Evolutionary conservation across 2,888 invertebrate species (phyloP), one percentile per base, ranked within the genome.

Genomic region (Parapristionchus giblindavisi): DNA sequence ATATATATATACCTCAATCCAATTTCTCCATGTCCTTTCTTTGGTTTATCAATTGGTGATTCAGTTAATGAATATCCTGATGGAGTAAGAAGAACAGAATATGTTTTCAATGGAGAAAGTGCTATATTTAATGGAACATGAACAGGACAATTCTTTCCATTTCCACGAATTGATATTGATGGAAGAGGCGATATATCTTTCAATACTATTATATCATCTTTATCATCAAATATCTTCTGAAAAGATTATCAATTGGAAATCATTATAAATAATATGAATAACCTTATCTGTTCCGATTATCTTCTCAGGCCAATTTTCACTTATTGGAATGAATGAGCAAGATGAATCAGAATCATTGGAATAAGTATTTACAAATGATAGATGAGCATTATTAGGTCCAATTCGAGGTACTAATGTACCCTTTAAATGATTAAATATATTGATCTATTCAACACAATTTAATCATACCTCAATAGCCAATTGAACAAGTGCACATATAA

Each of bases 401-500:
- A 70, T 32, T 11, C 36, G n/a, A 54, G 70, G 70, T 3, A 70
- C 70, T 1, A 54, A 54, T 32, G 70, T 70, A 36, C 70, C 70
- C 70, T 70, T 3, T n/a, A n/a, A n/a, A n/a, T n/a, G n/a, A n/a
- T n/a, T n/a, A n/a, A n/a, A n/a, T n/a, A n/a, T n/a, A n/a, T 8
- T 43, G 17, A 43, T 14, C 43, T 43, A 43, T 43, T 43, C 17
- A 8, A 43, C 43, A 14, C 8, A n/a, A n/a, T n/a, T n/a, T 17
- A 6, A 4, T 5, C 75, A 54, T 27, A 81, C 79, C 43, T 84
- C 81, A 11, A 84, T 82, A 29, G 77, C 76, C 2, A 83, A 52
- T 76, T 84, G 84, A 51, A 84, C 81, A 34, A 81, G 54, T 71
- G 83, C 84, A 51, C 79, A 80, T 27, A 83, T 75, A 24, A 93